Base-by-base conservation (phyloP, 2,888 invertebrate genomes). In the Agonopterix heracliana region DNA sequence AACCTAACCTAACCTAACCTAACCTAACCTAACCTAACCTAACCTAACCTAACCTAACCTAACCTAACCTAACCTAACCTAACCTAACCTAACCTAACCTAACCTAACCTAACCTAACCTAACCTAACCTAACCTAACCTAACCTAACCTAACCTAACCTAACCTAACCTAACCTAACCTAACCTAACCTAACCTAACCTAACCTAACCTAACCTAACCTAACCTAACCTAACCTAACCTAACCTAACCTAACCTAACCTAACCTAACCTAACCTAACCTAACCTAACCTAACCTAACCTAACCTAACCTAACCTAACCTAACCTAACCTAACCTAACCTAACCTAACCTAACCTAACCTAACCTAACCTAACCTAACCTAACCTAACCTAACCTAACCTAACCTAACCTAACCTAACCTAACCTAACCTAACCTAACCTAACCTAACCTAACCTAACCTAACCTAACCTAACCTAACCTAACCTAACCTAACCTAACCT, bases 331-430 rank as follows among this genome's bases (percentile, higher is more conserved):
- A 35, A 35, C 9, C 8, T 8, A 8, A 35, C 9, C 9, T 35
- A 9, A 35, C 10, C 8, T 9, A 9, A 35, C 8, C 8, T 9
- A 35, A 35, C 8, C 8, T 9, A 35, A 35, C 8, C 8, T 9
- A 35, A 35, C 8, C 8, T 9, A 35, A 35, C 8, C 8, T 9
- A 51, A 53, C 53, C 48, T 50, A 14, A 14, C 14, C 14, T 14
- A 50, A 53, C 53, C 54, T 54, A 52, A 52, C 54, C 51, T 54
- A 14, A 52, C 52, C 51, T 51, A 54, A 49, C 55, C 51, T 53
- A 55, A 55, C 52, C 54, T 51, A 49, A 52, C 50, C 51, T 50
- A 48, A 10, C 35, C 47, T 50, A 52, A 52, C 50, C 52, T 50
- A 48, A 52, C 50, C 54, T 50, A 50, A 54, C 52, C 52, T 52